Conservation (phyloP, 2,113 vertebrate genomes). For the Pelobates fuscus region DNA sequence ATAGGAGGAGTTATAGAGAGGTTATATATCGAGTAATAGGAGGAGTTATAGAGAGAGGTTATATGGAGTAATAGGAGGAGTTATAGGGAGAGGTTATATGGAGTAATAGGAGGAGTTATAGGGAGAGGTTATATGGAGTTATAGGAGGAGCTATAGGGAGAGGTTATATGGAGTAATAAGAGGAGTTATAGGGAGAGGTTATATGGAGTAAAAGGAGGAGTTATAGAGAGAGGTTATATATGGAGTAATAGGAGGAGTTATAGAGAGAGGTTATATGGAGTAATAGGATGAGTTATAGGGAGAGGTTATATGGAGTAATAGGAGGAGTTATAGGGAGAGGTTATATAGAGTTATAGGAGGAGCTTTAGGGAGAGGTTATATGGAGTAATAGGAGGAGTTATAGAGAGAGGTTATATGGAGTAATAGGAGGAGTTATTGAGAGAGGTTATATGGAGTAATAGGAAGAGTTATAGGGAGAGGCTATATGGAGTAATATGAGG, state of each 20-base stretch:
- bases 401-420: too few relatives aligned
- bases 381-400: too few relatives aligned
- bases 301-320: slow-evolving; percentile 11
- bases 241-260: slow-evolving; percentile 17
- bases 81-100: too few relatives aligned
- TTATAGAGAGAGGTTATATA: slow-evolving; percentile 12
- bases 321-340: background rate
- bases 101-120: too few relatives aligned
- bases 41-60: too few relatives aligned
- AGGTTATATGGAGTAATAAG: slow-evolving; percentile 10
- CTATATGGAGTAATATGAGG: background rate
- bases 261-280: slow-evolving; percentile 15
- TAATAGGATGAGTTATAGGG: slow-evolving; percentile 22
- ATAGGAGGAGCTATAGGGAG: too few relatives aligned
- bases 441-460: slow-evolving; percentile 11
- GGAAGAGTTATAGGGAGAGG: background rate
- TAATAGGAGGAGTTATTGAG: too few relatives aligned
- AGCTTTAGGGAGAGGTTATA: too few relatives aligned
- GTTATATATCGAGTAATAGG: too few relatives aligned
- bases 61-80: too few relatives aligned
- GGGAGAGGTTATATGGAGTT: too few relatives aligned
- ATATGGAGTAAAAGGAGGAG: slow-evolving; percentile 29
- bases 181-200: slow-evolving; percentile 3
- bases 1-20: background rate
- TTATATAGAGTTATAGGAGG: too few relatives aligned